A percentile compares a stretch with the other conserved stretches of the same genome.
Conservation (phyloP, 2,113 vertebrate genomes). For the Phyllopteryx taeniolatus region DNA sequence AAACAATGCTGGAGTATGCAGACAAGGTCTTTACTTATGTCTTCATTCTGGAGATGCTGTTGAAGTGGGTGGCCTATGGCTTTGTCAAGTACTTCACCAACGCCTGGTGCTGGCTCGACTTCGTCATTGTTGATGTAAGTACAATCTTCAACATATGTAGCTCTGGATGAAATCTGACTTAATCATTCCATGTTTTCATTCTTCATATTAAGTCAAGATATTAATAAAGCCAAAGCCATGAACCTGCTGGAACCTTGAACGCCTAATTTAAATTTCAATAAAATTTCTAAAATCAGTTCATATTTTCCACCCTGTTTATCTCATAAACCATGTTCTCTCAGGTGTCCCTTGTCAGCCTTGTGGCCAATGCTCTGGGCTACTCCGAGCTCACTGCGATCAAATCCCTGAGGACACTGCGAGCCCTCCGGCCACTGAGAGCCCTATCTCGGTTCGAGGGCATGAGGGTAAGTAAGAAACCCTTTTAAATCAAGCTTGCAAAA, state of each 20-base stretch:
- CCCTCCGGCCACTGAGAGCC: slow-evolving; percentile 92
- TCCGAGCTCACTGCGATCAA: slow-evolving; percentile 95
- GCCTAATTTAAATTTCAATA: neutral
- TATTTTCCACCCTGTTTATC: neutral
- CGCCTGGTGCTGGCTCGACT: slow-evolving; percentile 99
- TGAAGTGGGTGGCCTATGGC: slow-evolving; percentile 98
- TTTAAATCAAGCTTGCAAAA: neutral
- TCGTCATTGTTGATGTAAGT: slow-evolving; percentile 97
- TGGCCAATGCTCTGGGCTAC: slow-evolving; percentile 91
- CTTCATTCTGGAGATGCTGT: slow-evolving; percentile 97
- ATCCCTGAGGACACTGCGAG: slow-evolving; percentile 92
- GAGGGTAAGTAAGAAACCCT: slow-evolving; percentile 82
- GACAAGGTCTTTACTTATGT: slow-evolving; percentile 98
- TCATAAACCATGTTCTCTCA: slow-evolving; percentile 44
- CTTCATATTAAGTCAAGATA: neutral
- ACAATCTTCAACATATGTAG: slow-evolving; percentile 19
- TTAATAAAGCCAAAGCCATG: no score
- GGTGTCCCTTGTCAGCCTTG: slow-evolving; percentile 94
- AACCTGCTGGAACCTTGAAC: neutral
- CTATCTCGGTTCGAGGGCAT: slow-evolving; percentile 98
- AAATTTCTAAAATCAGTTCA: neutral
- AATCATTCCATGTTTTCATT: neutral
- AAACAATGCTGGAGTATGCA: slow-evolving; percentile 91
- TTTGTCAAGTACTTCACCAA: slow-evolving; percentile 98
- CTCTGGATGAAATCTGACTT: neutral